A percentile compares a stretch with the other conserved stretches of the same genome.
These are phyloP conservation scores for Otolemur garnettii DNA, from an alignment of 2,113 vertebrate species.

Conservation along the genomic window DNA sequence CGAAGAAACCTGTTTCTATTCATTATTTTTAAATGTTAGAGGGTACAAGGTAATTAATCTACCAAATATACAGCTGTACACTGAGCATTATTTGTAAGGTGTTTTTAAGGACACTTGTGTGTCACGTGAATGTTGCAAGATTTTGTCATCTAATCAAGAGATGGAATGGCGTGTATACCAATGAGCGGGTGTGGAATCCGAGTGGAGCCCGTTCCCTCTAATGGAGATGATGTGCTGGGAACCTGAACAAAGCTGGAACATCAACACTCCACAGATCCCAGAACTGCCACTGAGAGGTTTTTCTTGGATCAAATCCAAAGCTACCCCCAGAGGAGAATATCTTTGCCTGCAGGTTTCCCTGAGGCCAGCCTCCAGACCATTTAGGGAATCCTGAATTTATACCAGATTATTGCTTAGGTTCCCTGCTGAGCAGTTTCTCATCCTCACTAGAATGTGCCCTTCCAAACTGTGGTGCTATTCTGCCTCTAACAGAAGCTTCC, in stretches of 20 bases:
- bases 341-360: neutral
- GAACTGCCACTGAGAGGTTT: neutral
- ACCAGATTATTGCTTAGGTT: neutral
- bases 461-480: neutral
- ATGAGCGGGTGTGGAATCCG: neutral
- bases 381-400: neutral
- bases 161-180: neutral
- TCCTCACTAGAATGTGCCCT: neutral
- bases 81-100: neutral
- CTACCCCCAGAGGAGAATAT: neutral
- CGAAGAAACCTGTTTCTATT: neutral
- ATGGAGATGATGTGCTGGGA: neutral
- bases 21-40: slow-evolving; percentile 27
- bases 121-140: neutral
- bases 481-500: neutral
- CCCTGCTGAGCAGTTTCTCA: neutral
- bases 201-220: neutral
- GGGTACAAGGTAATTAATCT: neutral
- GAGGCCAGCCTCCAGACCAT: neutral
- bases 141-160: neutral
- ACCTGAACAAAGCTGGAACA: neutral
- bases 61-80: neutral
- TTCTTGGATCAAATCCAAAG: neutral
- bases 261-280: neutral
- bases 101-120: neutral